These are phyloP conservation scores for Eurosta solidaginis DNA, from an alignment of 1,140 invertebrate genomes.

Conservation along the genomic window DNA sequence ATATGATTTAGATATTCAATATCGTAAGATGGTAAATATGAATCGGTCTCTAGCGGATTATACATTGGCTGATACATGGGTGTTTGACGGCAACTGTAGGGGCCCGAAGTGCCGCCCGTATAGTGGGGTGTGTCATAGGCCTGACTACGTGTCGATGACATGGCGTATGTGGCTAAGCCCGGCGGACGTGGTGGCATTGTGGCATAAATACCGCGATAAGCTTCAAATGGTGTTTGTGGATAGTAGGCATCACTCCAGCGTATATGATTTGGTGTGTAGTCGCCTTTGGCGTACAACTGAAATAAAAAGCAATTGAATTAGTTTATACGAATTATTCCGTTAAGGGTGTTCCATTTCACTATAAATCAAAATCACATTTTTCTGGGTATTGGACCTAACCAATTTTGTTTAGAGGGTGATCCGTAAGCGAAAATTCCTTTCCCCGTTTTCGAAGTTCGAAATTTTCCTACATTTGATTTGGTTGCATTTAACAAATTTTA, in stretches of 20 bases:
- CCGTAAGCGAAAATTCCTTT: too few relatives aligned
- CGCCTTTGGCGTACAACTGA: slow-evolving; percentile 57
- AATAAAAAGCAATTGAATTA: neutral
- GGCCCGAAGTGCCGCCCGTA: slow-evolving; percentile 50
- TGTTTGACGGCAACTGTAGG: slow-evolving; percentile 55
- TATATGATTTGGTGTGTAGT: slow-evolving; percentile 58
- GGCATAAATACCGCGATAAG: slow-evolving; percentile 57
- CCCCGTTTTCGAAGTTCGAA: too few relatives aligned
- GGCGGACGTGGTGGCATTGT: slow-evolving; percentile 46
- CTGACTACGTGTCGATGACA: slow-evolving; percentile 52
- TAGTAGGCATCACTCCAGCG: slow-evolving; percentile 59
- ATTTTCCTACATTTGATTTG: too few relatives aligned
- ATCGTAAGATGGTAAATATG: slow-evolving; percentile 57
- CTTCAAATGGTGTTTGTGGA: slow-evolving; percentile 57
- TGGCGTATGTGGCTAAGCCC: slow-evolving; percentile 33
- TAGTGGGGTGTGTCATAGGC: slow-evolving; percentile 57
- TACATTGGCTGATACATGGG: slow-evolving; percentile 58
- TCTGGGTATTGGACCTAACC: too few relatives aligned
- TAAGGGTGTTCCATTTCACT: neutral
- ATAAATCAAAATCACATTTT: too few relatives aligned
- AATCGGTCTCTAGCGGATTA: slow-evolving; percentile 59
- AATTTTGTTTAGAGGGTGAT: too few relatives aligned
- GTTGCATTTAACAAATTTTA: too few relatives aligned
- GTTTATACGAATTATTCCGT: neutral
- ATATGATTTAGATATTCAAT: slow-evolving; percentile 57